Evolutionary conservation across 2,113 vertebrate species (phyloP).

Genomic region (Peromyscus polionotus): DNA sequence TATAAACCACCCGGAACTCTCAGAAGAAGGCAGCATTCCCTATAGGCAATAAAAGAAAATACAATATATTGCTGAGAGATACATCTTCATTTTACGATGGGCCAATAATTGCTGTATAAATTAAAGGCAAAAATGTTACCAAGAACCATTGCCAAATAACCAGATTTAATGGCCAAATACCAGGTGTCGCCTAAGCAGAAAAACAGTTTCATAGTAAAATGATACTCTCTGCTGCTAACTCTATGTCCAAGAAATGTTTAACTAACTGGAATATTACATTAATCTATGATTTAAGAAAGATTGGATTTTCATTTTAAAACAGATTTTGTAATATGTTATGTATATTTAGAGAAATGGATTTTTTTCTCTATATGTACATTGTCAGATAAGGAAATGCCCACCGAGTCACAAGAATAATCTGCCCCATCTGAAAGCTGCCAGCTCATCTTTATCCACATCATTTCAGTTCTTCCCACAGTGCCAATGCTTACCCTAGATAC

Average conservation of each 20-base stretch:
- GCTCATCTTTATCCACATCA: slow-evolving; percentile 32
- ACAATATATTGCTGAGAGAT: background rate
- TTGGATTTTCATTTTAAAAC: slow-evolving; percentile 46
- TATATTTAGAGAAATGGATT: background rate
- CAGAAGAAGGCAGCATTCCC: background rate
- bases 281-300: slow-evolving; percentile 14
- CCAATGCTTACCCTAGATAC: slow-evolving; percentile 66
- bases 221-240: slow-evolving; percentile 41
- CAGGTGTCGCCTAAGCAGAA: background rate
- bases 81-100: background rate
- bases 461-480: slow-evolving; percentile 9
- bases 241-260: slow-evolving; percentile 8
- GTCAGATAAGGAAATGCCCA: slow-evolving; percentile 29
- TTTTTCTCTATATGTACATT: background rate
- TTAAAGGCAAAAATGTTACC: slow-evolving; percentile 32
- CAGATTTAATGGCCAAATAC: slow-evolving; percentile 25
- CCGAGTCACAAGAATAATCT: background rate
- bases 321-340: slow-evolving; percentile 20
- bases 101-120: slow-evolving; percentile 41
- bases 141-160: background rate
- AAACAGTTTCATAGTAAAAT: slow-evolving; percentile 57
- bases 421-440: slow-evolving; percentile 45
- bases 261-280: slow-evolving; percentile 38
- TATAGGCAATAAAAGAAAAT: slow-evolving; percentile 1
- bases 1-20: slow-evolving; percentile 56